phyloP scores from a whole-genome alignment of 2,113 vertebrate species.

The Turdus rufiventris region DNA sequence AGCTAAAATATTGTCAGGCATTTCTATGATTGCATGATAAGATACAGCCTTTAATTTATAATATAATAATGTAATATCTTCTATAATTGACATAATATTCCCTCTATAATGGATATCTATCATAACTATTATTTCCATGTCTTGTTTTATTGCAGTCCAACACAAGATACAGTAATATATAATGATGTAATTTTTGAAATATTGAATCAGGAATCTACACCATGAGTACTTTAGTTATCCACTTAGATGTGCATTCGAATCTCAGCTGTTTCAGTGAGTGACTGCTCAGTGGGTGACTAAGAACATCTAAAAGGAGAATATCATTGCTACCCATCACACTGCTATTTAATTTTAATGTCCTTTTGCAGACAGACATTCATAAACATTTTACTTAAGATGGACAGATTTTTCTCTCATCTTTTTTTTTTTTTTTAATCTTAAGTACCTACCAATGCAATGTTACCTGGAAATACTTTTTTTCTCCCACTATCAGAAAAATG shows the following conservation, averaged over 20 bases:
- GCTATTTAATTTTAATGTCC: not conserved
- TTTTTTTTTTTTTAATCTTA: not conserved
- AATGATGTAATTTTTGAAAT: not conserved
- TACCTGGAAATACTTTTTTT: not conserved
- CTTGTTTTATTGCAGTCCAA: not conserved
- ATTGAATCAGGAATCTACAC: not conserved
- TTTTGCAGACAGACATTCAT: not conserved
- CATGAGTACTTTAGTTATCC: not conserved
- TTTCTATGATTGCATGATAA: not conserved
- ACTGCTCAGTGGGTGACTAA: not conserved
- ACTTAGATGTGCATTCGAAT: not conserved
- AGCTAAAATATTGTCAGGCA: not conserved
- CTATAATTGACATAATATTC: not conserved
- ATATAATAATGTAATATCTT: not conserved
- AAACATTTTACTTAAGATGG: not conserved
- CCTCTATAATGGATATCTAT: not conserved
- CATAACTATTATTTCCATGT: not conserved
- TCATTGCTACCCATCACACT: not conserved
- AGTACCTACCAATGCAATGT: not conserved
- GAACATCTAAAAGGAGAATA: not conserved
- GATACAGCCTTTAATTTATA: not conserved
- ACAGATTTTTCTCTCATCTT: not conserved
- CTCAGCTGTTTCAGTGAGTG: not conserved
- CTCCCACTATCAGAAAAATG: not conserved
- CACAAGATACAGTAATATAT: not conserved